A percentile compares a stretch with the other conserved stretches of the same genome.
Evolutionary conservation across 2,113 vertebrate genomes (phyloP).

Genomic region (Melanerpes formicivorus): DNA sequence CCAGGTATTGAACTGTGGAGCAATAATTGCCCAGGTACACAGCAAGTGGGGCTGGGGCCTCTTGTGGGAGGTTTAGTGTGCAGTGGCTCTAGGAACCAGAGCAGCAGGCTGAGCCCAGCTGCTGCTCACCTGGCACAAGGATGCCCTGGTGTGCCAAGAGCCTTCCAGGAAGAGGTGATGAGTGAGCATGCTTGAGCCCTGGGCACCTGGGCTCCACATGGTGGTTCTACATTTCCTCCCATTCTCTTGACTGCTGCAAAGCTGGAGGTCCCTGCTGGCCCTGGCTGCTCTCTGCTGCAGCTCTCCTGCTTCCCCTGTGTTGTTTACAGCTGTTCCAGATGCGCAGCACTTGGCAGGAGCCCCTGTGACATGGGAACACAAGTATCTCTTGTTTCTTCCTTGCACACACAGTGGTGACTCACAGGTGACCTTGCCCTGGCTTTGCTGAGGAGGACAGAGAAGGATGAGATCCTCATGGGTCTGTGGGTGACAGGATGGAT

Average conservation of each 20-base stretch:
- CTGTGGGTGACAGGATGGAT: not conserved
- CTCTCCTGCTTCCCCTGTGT: not conserved
- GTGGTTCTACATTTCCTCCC: not conserved
- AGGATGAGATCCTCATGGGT: not conserved
- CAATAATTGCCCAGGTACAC: accelerated
- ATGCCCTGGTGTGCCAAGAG: accelerated
- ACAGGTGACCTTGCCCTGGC: not conserved
- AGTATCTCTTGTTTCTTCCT: not conserved
- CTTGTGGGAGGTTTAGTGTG: not conserved
- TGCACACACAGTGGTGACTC: not conserved
- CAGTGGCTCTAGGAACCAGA: not conserved
- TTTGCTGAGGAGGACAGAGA: not conserved
- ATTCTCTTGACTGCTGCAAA: accelerated
- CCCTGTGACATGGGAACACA: not conserved
- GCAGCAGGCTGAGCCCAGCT: not conserved
- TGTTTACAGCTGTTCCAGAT: constrained; percentile 59
- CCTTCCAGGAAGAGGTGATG: not conserved
- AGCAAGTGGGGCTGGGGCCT: accelerated
- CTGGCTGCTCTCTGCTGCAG: not conserved
- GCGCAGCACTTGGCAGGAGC: constrained; percentile 25
- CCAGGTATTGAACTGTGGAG: not conserved
- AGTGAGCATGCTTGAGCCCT: not conserved
- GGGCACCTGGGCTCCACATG: not conserved
- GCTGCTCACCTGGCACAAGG: accelerated
- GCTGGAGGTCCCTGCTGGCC: not conserved